Evolutionary conservation across 2,113 vertebrate species (phyloP).

Genomic region (Psittacus erithacus): DNA sequence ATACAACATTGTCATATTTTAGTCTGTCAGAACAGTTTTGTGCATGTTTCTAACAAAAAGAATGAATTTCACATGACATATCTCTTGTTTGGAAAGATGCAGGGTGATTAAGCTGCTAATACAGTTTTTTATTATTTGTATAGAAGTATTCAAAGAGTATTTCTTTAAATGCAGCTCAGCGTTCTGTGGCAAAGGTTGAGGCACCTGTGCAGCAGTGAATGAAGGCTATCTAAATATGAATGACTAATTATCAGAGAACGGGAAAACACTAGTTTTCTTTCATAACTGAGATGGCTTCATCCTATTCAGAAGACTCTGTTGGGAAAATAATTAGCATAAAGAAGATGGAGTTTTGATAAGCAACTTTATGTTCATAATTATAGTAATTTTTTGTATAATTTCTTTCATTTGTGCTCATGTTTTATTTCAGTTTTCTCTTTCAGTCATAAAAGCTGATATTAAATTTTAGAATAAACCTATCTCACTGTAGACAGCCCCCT

Average conservation of each 20-base stretch:
- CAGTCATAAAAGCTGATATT: conserved; percentile 55
- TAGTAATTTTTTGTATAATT: conserved; percentile 67
- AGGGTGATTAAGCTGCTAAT: conserved; percentile 48
- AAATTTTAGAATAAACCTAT: conserved; percentile 59
- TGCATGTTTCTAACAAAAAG: conserved; percentile 46
- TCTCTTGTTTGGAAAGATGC: conserved; percentile 32
- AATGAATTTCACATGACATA: conserved; percentile 39
- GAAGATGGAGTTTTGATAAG: conserved; percentile 66
- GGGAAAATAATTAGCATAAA: conserved; percentile 72
- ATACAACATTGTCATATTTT: conserved; percentile 56
- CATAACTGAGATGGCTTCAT: conserved; percentile 54
- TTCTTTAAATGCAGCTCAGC: conserved; percentile 58
- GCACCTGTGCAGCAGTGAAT: conserved; percentile 70
- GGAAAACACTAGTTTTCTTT: conserved; percentile 69
- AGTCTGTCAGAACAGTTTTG: conserved; percentile 37
- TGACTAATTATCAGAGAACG: conserved; percentile 62
- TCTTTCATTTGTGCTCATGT: conserved; percentile 50
- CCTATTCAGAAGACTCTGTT: conserved; percentile 65
- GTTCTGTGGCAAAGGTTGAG: conserved; percentile 65
- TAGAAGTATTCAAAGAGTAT: conserved; percentile 48
- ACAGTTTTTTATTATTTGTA: conserved; percentile 33
- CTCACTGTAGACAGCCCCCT: conserved; percentile 24
- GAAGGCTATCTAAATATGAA: conserved; percentile 69
- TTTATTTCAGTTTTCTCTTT: conserved; percentile 65
- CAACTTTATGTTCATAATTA: conserved; percentile 70